Conservation (phyloP, 2,888 invertebrate genomes). For the Pammene aurita region DNA sequence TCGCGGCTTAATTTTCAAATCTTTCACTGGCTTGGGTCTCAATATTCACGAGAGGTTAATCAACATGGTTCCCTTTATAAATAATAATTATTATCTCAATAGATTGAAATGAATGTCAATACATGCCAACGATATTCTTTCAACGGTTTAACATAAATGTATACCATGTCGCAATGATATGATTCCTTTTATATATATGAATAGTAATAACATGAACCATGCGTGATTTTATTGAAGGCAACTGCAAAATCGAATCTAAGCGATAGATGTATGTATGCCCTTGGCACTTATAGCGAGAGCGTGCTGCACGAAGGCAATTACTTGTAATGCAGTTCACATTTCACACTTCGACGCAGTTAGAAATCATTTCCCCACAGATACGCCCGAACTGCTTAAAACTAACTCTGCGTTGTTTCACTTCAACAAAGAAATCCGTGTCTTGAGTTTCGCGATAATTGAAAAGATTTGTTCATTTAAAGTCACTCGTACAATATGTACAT, state of each 20-base stretch:
- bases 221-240: conserved; percentile 21
- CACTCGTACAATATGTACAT: neutral
- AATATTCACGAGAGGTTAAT: no score
- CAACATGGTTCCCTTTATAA: no score
- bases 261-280: conserved; percentile 44
- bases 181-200: neutral
- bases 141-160: no score
- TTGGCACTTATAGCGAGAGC: conserved; percentile 44
- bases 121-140: no score
- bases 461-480: neutral
- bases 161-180: no score
- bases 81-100: no score
- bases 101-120: no score
- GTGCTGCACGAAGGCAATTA: conserved; percentile 69
- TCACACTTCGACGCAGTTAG: conserved; percentile 56
- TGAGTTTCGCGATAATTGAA: neutral
- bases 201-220: conserved; percentile 1
- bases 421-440: conserved; percentile 12
- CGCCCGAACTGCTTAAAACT: conserved; percentile 45
- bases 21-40: no score
- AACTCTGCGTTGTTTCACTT: conserved; percentile 46
- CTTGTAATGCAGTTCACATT: conserved; percentile 56
- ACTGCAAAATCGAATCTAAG: conserved; percentile 44
- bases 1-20: no score
- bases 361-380: conserved; percentile 43